A percentile compares a stretch with the other conserved stretches of the same genome.
These are phyloP conservation scores for Platichthys stellatus DNA, from an alignment of 2,113 vertebrate species.

Conservation along the genomic window DNA sequence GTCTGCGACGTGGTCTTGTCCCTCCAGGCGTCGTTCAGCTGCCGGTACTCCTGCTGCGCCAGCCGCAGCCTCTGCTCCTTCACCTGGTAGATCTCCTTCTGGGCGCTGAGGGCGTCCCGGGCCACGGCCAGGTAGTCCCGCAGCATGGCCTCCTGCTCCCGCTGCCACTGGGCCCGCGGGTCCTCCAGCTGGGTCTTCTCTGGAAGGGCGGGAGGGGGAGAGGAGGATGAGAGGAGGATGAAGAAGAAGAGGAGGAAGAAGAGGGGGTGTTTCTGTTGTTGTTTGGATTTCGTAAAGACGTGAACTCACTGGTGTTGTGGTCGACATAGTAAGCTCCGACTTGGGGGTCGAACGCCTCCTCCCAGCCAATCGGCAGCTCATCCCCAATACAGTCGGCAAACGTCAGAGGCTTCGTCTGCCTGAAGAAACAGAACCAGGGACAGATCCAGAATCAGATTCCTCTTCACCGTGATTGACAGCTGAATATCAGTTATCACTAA, in stretches of 20 bases:
- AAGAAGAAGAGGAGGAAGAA: too few relatives aligned
- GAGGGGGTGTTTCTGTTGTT: too few relatives aligned
- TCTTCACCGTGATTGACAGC: too few relatives aligned
- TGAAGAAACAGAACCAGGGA: conserved; percentile 68
- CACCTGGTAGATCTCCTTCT: conserved; percentile 97
- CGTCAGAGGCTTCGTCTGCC: conserved; percentile 97
- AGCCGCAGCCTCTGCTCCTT: conserved; percentile 94
- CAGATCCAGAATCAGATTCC: not conserved
- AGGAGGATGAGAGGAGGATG: not conserved
- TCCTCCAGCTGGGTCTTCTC: conserved; percentile 97
- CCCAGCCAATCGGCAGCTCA: conserved; percentile 96
- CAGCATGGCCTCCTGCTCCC: conserved; percentile 96
- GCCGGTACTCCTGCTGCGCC: conserved; percentile 94
- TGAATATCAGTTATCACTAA: too few relatives aligned
- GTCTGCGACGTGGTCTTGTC: conserved; percentile 94
- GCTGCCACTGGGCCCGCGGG: conserved; percentile 94
- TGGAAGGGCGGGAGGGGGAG: not conserved
- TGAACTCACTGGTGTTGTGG: conserved; percentile 94
- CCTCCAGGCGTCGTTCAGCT: conserved; percentile 93
- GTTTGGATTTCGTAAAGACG: not conserved
- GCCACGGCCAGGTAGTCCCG: conserved; percentile 96
- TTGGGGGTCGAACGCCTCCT: conserved; percentile 93
- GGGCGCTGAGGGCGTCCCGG: conserved; percentile 92
- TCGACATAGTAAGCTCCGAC: conserved; percentile 97
- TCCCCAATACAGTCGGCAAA: conserved; percentile 99